Evolutionary conservation across 1,140 invertebrate genomes (phyloP).

Genomic region (Sesamia nonagrioides): DNA sequence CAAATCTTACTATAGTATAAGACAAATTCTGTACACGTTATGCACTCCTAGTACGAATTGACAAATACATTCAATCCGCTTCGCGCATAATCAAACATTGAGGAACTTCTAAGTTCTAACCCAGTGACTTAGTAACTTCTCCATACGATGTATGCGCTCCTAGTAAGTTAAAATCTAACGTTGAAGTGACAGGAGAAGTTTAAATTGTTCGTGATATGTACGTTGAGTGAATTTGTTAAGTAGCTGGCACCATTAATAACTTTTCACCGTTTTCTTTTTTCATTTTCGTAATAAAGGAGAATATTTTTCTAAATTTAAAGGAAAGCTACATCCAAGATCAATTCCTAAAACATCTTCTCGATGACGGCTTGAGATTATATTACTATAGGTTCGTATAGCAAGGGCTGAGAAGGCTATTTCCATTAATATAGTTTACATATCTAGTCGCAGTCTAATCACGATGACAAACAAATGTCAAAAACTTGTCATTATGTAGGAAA

Average conservation of each 20-base stretch:
- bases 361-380: background rate
- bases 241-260: background rate
- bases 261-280: background rate
- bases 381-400: background rate
- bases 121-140: background rate
- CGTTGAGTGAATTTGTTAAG: background rate
- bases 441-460: no score
- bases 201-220: background rate
- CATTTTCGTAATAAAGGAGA: background rate
- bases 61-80: background rate
- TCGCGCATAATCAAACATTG: background rate
- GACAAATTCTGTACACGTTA: background rate
- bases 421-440: no score
- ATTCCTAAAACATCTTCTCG: background rate
- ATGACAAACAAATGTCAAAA: no score
- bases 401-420: no score
- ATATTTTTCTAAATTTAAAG: background rate
- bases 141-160: background rate
- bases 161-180: background rate
- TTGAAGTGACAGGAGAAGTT: background rate
- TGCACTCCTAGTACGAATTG: slow-evolving; percentile 1
- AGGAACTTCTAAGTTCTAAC: background rate
- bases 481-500: no score
- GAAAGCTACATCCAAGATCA: background rate
- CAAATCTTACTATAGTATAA: no score